These are phyloP conservation scores for Schizopygopsis pylzovi DNA, from an alignment of 2,797 vertebrate genomes.

Conservation along the genomic window DNA sequence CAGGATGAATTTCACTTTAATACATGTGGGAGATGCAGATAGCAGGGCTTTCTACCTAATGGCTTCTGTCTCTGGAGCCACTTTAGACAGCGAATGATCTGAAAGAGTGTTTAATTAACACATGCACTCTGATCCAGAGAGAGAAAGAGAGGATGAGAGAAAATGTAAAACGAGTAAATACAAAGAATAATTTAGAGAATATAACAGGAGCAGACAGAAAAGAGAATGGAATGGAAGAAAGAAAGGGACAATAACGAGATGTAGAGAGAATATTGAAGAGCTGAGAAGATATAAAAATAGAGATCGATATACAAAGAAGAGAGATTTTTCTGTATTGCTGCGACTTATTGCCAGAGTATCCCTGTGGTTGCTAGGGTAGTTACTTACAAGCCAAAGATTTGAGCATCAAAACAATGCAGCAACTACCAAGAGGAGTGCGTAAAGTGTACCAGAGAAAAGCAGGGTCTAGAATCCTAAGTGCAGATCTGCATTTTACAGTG, in stretches of 20 bases:
- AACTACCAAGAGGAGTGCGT: background rate
- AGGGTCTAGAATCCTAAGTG: background rate
- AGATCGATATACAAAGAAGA: background rate
- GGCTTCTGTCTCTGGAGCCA: conserved; percentile 86
- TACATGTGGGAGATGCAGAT: conserved; percentile 96
- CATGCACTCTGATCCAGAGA: conserved; percentile 84
- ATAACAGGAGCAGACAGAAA: background rate
- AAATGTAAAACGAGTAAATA: conserved; percentile 28
- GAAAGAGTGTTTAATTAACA: conserved; percentile 96
- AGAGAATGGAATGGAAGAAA: background rate
- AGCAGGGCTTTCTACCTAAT: conserved; percentile 86
- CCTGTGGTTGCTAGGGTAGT: background rate
- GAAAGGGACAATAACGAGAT: background rate
- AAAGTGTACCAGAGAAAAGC: background rate
- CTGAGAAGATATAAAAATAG: background rate
- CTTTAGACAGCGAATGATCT: conserved; percentile 91
- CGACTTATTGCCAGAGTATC: background rate
- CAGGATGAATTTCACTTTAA: conserved; percentile 95
- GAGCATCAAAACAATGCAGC: background rate
- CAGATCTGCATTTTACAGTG: background rate
- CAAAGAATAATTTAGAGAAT: conserved; percentile 61
- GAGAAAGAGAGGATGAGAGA: conserved; percentile 70
- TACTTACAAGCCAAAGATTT: background rate
- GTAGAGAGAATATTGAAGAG: background rate
- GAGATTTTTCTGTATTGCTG: no score